These are phyloP conservation scores for Casuarius casuarius DNA, from an alignment of 2,113 vertebrate species.

Conservation along the genomic window DNA sequence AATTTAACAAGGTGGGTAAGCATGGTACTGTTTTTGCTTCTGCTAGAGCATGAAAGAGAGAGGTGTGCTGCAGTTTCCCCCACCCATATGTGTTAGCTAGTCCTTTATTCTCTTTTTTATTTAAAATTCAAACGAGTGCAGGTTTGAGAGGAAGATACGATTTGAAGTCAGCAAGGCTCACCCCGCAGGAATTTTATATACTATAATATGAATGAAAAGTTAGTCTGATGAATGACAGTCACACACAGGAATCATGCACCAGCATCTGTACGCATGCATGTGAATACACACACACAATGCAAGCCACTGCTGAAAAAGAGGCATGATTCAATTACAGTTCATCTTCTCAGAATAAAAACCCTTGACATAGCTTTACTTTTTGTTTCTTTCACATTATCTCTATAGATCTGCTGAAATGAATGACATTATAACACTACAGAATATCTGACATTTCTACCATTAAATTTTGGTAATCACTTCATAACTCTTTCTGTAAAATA, in stretches of 20 bases:
- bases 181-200: not conserved
- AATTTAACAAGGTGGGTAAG: not conserved
- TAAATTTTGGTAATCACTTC: not conserved
- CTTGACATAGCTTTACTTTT: not conserved
- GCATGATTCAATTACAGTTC: not conserved
- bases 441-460: not conserved
- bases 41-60: not conserved
- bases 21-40: not conserved
- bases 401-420: not conserved
- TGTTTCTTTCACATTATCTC: not conserved
- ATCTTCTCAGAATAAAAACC: not conserved
- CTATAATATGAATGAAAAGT: not conserved
- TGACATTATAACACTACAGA: not conserved
- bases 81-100: not conserved
- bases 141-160: not conserved
- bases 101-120: not conserved
- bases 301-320: not conserved
- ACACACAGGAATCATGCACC: not conserved
- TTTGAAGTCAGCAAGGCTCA: not conserved
- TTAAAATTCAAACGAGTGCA: not conserved
- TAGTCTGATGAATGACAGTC: not conserved
- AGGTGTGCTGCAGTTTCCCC: not conserved
- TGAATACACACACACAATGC: not conserved
- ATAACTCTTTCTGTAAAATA: not conserved
- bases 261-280: fast-evolving